Evolutionary conservation across 2,888 invertebrate species (phyloP), one percentile per base, ranked within the genome.

Genomic region (Epistrophella euchroma): DNA sequence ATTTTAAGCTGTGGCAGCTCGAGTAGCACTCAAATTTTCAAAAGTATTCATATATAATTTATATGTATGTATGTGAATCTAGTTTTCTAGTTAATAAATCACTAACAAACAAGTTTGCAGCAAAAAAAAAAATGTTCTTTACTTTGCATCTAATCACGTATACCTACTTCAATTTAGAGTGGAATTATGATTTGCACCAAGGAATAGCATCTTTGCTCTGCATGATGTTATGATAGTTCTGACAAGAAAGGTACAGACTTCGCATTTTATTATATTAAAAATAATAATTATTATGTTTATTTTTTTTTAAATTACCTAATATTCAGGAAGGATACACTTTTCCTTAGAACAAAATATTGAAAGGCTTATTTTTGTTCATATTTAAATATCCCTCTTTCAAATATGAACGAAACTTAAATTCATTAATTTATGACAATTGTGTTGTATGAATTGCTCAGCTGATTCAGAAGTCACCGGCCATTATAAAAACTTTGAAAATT

Each of bases 31-130:
- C 45, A 4, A 43, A 64, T 45, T 64, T 28, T 43, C 11, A 2
- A 40, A 40, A 43, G 19, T 19, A 37, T 25, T 28, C 13, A 13
- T 50, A 22, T 22, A 50, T 45, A 43, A 43, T 15, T 2, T 40
- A 40, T 40, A 35, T 40, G 9, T 15, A 40, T 15, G 9, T 37
- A 40, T 4, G 2, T 40, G 11, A 2, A 40, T 9, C 17, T 71
- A 43, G 45, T 9, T 45, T 45, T 45, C 66, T 58, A 58, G 56
- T 58, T 79, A 79, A 79, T 79, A 79, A 66, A 66, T 73, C 50
- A 66, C 56, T 32, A 60, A 52, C 58, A 64, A 68, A 58, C 50
- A 68, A 79, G 40, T 66, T 79, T 62, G 22, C 9, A 43, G 40
- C 2, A 62, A 62, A 22, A 62, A 62, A 22, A 62, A 62, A 25